Evolutionary conservation across 2,797 vertebrate genomes (phyloP).

Genomic region (Neoniphon sammara): DNA sequence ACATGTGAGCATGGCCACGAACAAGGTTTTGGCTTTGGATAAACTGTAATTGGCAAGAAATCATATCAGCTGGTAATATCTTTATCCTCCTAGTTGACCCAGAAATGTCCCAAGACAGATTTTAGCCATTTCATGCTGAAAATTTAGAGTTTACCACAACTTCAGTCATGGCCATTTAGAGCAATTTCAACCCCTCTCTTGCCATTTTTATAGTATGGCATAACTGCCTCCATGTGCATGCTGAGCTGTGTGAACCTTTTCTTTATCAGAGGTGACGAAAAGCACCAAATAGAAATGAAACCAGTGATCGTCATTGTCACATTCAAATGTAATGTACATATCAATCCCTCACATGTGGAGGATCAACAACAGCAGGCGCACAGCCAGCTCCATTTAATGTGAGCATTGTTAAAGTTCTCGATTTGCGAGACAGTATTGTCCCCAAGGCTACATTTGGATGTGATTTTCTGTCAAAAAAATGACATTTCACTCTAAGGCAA

Average conservation of each 20-base stretch:
- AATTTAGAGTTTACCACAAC: slow-evolving; percentile 17
- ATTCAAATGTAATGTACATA: slow-evolving; percentile 12
- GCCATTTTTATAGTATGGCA: slow-evolving; percentile 20
- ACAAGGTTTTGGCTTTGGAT: not conserved
- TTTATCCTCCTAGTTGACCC: not conserved
- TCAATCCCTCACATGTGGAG: slow-evolving; percentile 2
- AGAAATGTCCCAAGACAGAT: slow-evolving; percentile 6
- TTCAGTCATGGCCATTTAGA: slow-evolving; percentile 13
- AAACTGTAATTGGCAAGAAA: slow-evolving; percentile 10
- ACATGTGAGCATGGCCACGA: not conserved
- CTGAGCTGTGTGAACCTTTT: not conserved
- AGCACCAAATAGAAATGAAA: slow-evolving; percentile 17
- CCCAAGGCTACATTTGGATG: slow-evolving; percentile 36
- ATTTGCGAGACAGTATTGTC: slow-evolving; percentile 1
- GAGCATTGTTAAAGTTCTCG: slow-evolving; percentile 1
- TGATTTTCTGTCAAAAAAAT: slow-evolving; percentile 30
- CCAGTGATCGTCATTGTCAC: not conserved
- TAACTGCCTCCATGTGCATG: slow-evolving; percentile 10
- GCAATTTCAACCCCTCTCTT: slow-evolving; percentile 17
- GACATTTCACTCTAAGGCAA: slow-evolving; percentile 26
- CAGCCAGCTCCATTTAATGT: not conserved
- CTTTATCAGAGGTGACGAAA: not conserved
- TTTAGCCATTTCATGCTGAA: slow-evolving; percentile 5
- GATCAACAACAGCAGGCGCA: not conserved
- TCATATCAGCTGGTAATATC: slow-evolving; percentile 4